Conservation (phyloP, 2,888 invertebrate species). For the Drepanosiphum platanoidis region DNA sequence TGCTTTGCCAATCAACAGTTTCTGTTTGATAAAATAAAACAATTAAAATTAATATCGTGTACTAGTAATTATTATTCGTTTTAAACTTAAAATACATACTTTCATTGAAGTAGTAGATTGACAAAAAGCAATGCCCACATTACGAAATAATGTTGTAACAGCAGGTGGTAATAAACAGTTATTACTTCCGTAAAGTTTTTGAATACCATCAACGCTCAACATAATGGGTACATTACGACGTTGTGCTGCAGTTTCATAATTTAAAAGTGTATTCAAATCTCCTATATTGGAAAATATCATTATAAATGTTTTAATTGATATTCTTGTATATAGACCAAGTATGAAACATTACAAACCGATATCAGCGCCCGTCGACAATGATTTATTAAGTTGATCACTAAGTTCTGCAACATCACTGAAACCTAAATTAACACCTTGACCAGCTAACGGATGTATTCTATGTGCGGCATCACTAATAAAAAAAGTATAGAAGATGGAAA, state of each 20-base stretch:
- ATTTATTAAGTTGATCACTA: slow-evolving; percentile 76
- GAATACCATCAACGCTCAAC: slow-evolving; percentile 86
- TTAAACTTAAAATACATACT: slow-evolving; percentile 32
- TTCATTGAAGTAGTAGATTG: slow-evolving; percentile 35
- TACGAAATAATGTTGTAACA: slow-evolving; percentile 43
- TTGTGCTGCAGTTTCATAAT: slow-evolving; percentile 87
- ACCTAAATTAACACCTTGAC: slow-evolving; percentile 97
- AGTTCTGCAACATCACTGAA: slow-evolving; percentile 89
- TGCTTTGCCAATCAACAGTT: slow-evolving; percentile 32
- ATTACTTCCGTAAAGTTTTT: slow-evolving; percentile 77
- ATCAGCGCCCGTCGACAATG: slow-evolving; percentile 78
- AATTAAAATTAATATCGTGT: not conserved
- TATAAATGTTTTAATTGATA: slow-evolving; percentile 6
- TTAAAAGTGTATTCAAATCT: slow-evolving; percentile 75
- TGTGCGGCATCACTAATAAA: slow-evolving; percentile 84
- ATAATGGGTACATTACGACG: slow-evolving; percentile 89
- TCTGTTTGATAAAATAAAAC: slow-evolving; percentile 43
- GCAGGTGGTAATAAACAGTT: slow-evolving; percentile 21
- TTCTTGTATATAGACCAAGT: not conserved
- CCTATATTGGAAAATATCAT: slow-evolving; percentile 69
- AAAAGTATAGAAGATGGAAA: slow-evolving; percentile 61
- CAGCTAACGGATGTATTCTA: slow-evolving; percentile 94
- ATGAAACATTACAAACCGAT: slow-evolving; percentile 71
- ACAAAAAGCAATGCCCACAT: slow-evolving; percentile 41
- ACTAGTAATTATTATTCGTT: not conserved